phyloP scores from a whole-genome alignment of 1,140 invertebrate species.

The Aphelinus atriplicis region DNA sequence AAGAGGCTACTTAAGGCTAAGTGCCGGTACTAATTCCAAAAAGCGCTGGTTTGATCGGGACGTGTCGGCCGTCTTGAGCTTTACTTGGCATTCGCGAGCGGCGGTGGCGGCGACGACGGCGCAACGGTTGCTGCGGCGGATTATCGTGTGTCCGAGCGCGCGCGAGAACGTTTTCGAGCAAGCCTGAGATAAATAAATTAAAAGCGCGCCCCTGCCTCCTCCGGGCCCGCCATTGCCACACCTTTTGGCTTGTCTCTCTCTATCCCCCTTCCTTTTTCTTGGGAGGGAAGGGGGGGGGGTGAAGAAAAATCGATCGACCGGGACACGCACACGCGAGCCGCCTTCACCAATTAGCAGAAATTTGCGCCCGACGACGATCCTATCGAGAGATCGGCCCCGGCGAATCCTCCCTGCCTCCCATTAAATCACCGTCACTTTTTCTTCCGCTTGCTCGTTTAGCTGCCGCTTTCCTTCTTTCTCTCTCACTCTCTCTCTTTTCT shows the following conservation, averaged over 20 bases:
- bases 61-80: neutral
- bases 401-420: neutral
- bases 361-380: neutral
- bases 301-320: conserved; percentile 10
- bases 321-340: neutral
- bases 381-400: too few relatives aligned
- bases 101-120: too few relatives aligned
- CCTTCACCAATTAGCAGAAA: conserved; percentile 17
- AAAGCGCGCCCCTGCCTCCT: conserved; percentile 6
- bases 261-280: too few relatives aligned
- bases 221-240: neutral
- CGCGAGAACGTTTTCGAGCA: neutral
- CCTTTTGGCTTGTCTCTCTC: neutral
- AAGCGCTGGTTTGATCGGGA: neutral
- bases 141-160: neutral
- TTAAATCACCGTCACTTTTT: conserved; percentile 15
- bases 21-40: neutral
- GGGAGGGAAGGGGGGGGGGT: neutral
- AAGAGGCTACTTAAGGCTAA: neutral
- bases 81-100: neutral
- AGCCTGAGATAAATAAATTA: conserved; percentile 18
- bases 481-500: too few relatives aligned
- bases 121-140: neutral
- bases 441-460: neutral
- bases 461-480: neutral